Evolutionary conservation across 64 coral and sea anemone genomes (phyloP), one percentile per base, ranked within the genome.

Genomic region (Orbicella faveolata): DNA sequence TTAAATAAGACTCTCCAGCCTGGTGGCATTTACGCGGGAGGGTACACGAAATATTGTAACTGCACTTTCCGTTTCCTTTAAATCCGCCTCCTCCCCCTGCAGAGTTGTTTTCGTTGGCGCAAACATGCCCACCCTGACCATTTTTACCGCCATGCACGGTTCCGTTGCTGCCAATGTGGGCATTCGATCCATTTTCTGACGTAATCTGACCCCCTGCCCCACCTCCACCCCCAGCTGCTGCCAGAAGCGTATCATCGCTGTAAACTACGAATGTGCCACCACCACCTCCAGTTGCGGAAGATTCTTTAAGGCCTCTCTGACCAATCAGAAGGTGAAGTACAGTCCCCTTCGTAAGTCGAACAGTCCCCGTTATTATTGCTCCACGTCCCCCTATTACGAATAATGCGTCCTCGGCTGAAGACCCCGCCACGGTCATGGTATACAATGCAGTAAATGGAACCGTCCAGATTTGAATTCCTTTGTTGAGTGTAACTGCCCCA

Each of bases 401-500:
- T 21, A 30, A 52, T 41, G 0, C 39, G 13, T 19, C 11, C 34
- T 80, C 89, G 2, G 80, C 89, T 8, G 80, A 75, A 4, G 89
- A 80, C 17, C 89, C 89, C 10, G 57, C 48, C 2, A 91, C 70
- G 19, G 61, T 83, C 1, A 91, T 34, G 18, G 23, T 6, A n/a
- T 91, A 91, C 1, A 35, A 34, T 6, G 79, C 89, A 20, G 66
- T 68, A 20, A 65, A 48, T 25, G 89, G 89, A 17, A 85, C 89
- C 11, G 79, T 91, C 89, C 89, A 91, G 10, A 34, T 73, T 69
- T 91, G 89, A 44, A 84, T 84, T 44, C 89, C 89, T 51, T 84
- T 76, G 11, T 77, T 37, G 13, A 91, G 89, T 63, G 80, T 91
- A n/a, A 91, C 89, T 52, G 20, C 41, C 57, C 89, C 89, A 3